These are phyloP conservation scores for Dusona sp. DNA, from an alignment of 2,888 invertebrate genomes.

Conservation along the genomic window DNA sequence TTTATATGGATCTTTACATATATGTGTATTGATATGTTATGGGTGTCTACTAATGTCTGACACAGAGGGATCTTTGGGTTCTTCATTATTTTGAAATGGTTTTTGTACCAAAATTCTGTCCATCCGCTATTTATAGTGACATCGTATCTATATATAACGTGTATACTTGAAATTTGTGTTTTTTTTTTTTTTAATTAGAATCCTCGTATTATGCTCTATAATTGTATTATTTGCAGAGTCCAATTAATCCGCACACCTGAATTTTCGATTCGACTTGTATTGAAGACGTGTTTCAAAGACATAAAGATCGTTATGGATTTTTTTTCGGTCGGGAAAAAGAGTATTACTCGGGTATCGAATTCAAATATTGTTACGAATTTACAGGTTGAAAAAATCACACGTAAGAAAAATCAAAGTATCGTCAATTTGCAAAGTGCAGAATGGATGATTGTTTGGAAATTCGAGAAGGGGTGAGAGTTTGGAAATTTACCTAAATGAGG, in stretches of 20 bases:
- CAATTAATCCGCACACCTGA: background rate
- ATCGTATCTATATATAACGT: background rate
- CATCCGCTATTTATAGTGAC: background rate
- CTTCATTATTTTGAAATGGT: background rate
- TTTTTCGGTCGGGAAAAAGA: background rate
- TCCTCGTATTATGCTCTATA: background rate
- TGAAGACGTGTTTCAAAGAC: background rate
- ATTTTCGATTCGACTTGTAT: background rate
- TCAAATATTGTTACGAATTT: too few species aligned
- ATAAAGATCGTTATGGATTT: background rate
- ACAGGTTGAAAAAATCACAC: too few species aligned
- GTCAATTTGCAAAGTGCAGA: background rate
- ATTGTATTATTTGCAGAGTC: background rate
- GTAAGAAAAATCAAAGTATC: too few species aligned
- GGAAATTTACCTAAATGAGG: too few species aligned
- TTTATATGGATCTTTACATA: slow-evolving; percentile 20
- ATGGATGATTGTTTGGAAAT: background rate
- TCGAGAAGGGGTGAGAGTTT: background rate
- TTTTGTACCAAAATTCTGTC: background rate
- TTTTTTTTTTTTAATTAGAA: background rate
- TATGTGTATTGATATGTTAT: slow-evolving; percentile 6
- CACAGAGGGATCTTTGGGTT: background rate
- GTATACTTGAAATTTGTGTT: background rate
- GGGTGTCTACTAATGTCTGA: background rate
- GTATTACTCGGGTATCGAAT: background rate